These are phyloP conservation scores for Mastigias papua DNA, from an alignment of 30 jellyfish, hydroid and myxozoan species.

Conservation along the genomic window DNA sequence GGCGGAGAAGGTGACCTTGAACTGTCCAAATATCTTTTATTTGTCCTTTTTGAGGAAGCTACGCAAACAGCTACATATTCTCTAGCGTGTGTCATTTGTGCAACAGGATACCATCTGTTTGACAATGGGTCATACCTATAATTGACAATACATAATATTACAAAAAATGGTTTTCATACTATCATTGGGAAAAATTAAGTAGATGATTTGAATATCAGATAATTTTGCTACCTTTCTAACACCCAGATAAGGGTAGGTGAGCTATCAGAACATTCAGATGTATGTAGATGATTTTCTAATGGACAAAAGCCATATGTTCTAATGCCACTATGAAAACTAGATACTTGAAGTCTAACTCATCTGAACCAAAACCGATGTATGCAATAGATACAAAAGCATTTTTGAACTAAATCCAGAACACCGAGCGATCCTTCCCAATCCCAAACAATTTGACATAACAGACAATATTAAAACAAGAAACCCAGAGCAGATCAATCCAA, in stretches of 20 bases:
- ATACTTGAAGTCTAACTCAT: too few species aligned
- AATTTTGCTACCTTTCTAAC: too few species aligned
- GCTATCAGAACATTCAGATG: background rate
- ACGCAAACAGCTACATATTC: conserved; percentile 96
- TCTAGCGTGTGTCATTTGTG: conserved; percentile 91
- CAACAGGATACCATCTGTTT: conserved; percentile 89
- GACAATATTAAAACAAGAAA: too few species aligned
- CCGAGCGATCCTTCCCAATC: too few species aligned
- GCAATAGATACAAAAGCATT: too few species aligned
- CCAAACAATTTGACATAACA: too few species aligned
- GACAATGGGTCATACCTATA: conserved; percentile 93
- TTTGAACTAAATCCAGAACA: too few species aligned
- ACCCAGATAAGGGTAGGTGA: too few species aligned
- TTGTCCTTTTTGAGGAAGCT: conserved; percentile 79
- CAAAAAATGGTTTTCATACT: background rate
- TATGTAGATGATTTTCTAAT: background rate
- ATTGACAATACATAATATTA: background rate
- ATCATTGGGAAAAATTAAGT: too few species aligned
- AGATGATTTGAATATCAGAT: too few species aligned
- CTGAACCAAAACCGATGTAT: too few species aligned
- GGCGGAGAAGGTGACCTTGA: conserved; percentile 84
- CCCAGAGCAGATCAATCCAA: too few species aligned
- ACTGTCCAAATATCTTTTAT: conserved; percentile 67
- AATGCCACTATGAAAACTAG: background rate
- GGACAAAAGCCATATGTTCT: background rate